Conservation (phyloP, 2,113 vertebrate genomes). For the Epinephelus moara region DNA sequence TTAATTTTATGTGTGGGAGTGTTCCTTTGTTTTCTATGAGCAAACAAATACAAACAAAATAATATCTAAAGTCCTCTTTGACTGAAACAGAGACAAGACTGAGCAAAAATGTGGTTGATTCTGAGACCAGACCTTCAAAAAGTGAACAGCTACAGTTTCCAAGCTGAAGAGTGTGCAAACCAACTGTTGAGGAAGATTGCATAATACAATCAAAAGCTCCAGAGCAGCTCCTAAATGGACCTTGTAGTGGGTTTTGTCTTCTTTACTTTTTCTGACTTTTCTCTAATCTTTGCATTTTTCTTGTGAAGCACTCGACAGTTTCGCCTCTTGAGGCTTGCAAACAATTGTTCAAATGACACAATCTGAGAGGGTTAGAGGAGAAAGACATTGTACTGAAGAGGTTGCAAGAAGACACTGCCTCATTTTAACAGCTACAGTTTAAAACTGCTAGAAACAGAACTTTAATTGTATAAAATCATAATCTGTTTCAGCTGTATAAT, state of each 20-base stretch:
- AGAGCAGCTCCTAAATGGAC: no score
- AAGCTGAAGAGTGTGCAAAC: background rate
- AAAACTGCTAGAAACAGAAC: background rate
- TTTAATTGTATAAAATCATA: background rate
- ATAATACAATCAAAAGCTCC: background rate
- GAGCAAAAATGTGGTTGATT: no score
- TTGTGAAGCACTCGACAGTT: background rate
- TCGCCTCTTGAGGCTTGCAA: background rate
- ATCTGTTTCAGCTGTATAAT: background rate
- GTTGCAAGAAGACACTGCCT: background rate
- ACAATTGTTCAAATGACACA: background rate
- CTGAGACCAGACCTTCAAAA: no score
- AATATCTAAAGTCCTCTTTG: no score
- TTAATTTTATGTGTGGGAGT: no score
- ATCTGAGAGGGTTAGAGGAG: background rate
- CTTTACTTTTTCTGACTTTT: background rate
- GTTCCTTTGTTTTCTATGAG: no score
- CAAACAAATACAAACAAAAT: no score
- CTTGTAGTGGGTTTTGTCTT: background rate
- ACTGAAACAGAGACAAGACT: no score
- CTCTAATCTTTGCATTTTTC: background rate
- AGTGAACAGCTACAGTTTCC: no score
- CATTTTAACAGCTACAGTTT: background rate
- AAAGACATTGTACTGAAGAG: background rate
- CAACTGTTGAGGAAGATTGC: background rate